These are phyloP conservation scores for Chrysocyon brachyurus DNA, from an alignment of 2,797 vertebrate genomes.

Conservation along the genomic window DNA sequence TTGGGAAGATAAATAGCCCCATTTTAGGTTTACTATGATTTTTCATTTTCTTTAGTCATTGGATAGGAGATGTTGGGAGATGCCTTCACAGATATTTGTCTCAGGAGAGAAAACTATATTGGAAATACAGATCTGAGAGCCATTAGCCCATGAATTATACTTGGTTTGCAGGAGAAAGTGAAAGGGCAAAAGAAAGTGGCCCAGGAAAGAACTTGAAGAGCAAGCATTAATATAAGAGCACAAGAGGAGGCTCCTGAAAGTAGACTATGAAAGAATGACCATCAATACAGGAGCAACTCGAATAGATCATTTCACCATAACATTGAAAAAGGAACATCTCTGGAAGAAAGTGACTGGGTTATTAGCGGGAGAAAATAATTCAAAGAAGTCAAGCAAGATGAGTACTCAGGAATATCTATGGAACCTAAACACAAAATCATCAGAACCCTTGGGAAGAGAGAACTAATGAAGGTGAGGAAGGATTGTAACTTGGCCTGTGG, in stretches of 20 bases:
- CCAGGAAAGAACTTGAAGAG: background rate
- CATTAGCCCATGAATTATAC: background rate
- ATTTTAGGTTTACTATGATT: background rate
- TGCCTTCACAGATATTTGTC: background rate
- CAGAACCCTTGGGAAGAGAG: background rate
- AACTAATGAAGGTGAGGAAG: background rate
- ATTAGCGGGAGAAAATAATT: background rate
- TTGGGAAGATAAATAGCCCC: background rate
- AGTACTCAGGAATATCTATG: background rate
- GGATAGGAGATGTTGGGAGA: background rate
- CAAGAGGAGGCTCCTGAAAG: background rate
- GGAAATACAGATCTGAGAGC: background rate
- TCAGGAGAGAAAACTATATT: background rate
- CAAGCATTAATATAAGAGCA: background rate
- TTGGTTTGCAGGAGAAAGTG: background rate
- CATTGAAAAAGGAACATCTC: background rate
- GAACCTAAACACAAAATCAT: background rate
- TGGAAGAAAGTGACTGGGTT: background rate
- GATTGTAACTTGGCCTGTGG: background rate
- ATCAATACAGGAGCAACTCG: background rate
- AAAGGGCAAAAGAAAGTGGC: too few relatives aligned
- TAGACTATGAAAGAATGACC: background rate
- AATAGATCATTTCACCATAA: background rate
- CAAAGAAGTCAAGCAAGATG: background rate
- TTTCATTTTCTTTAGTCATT: background rate